phyloP scores from a whole-genome alignment of 2,888 invertebrate species.

The Trachelus troglodyta region DNA sequence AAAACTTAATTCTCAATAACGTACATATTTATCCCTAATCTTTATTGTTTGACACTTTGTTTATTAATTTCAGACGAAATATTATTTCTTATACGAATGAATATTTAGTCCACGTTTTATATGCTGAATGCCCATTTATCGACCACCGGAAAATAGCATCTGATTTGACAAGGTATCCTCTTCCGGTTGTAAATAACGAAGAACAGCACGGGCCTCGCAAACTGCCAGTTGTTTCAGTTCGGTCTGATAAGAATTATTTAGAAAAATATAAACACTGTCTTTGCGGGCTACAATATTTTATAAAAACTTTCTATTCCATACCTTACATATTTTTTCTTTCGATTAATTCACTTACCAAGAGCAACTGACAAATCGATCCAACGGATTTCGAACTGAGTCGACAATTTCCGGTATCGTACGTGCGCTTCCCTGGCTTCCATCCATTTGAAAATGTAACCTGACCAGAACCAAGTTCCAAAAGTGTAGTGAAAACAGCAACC shows the following conservation, averaged over 20 bases:
- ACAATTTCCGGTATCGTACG: not conserved
- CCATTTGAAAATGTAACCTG: constrained; percentile 3
- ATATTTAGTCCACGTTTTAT: too few species aligned
- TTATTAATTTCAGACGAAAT: too few species aligned
- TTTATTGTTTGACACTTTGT: too few species aligned
- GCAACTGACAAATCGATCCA: not conserved
- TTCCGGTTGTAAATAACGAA: constrained; percentile 6
- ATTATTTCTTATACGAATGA: too few species aligned
- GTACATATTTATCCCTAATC: too few species aligned
- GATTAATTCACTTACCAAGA: not conserved
- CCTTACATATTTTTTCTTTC: too few species aligned
- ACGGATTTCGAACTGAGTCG: not conserved
- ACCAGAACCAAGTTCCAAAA: not conserved
- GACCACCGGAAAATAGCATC: constrained; percentile 6
- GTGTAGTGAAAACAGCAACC: too few species aligned
- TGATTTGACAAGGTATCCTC: constrained; percentile 11
- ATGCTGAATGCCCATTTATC: not conserved
- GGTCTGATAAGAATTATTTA: not conserved
- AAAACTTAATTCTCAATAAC: too few species aligned
- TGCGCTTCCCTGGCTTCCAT: not conserved
- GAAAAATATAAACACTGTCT: not conserved
- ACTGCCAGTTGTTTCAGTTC: constrained; percentile 14
- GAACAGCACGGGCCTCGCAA: constrained; percentile 12
- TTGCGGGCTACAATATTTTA: too few species aligned
- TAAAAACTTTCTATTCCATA: too few species aligned